A percentile compares a stretch with the other conserved stretches of the same genome.
Conservation (phyloP, 2,888 invertebrate genomes). For the Eilema griseolum region DNA sequence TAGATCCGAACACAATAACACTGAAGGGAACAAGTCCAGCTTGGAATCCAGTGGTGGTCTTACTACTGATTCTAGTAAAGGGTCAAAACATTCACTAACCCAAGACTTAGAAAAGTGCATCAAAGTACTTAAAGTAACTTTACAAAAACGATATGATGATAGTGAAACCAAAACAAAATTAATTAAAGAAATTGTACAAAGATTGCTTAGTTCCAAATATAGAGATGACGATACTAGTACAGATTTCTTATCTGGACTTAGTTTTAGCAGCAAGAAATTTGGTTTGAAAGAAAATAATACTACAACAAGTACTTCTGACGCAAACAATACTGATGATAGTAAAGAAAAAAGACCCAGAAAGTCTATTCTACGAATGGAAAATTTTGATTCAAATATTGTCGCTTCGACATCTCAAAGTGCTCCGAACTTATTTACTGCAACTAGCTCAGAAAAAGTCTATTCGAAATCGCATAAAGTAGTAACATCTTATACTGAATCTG, state of each 20-base stretch:
- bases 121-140: conserved; percentile 86
- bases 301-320: conserved; percentile 79
- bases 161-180: conserved; percentile 87
- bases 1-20: conserved; percentile 51
- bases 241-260: conserved; percentile 81
- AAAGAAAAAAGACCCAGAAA: conserved; percentile 69
- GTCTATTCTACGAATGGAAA: conserved; percentile 76
- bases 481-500: conserved; percentile 72
- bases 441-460: conserved; percentile 61
- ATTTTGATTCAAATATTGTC: conserved; percentile 71
- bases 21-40: conserved; percentile 77
- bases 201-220: conserved; percentile 87
- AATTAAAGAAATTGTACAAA: conserved; percentile 88
- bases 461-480: conserved; percentile 56
- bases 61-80: conserved; percentile 80
- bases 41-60: conserved; percentile 76
- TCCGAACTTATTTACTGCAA: conserved; percentile 72
- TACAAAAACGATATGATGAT: conserved; percentile 88
- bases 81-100: conserved; percentile 77
- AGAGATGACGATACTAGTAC: conserved; percentile 85
- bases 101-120: conserved; percentile 89
- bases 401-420: conserved; percentile 81
- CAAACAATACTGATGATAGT: conserved; percentile 65
- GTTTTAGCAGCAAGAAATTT: conserved; percentile 67
- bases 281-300: conserved; percentile 59